These are phyloP conservation scores for Carterocephalus palaemon DNA, from an alignment of 2,888 invertebrate genomes.

Conservation along the genomic window DNA sequence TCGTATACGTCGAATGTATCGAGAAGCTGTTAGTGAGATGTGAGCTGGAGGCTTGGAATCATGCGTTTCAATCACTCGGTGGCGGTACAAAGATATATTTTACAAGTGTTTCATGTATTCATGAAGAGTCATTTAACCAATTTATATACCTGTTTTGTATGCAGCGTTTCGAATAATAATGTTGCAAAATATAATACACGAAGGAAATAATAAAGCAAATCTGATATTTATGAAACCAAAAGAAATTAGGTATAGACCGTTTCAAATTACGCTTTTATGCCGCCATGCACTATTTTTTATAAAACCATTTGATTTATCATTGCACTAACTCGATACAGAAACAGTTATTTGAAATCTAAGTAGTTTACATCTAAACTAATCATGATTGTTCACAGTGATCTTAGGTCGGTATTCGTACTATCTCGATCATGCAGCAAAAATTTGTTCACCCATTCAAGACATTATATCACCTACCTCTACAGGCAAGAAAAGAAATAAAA, in stretches of 20 bases:
- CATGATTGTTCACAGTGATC: slow-evolving; percentile 16
- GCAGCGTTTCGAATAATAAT: slow-evolving; percentile 32
- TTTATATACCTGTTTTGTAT: slow-evolving; percentile 34
- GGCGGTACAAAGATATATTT: slow-evolving; percentile 72
- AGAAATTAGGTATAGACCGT: slow-evolving; percentile 25
- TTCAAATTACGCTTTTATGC: slow-evolving; percentile 37
- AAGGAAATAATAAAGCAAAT: slow-evolving; percentile 33
- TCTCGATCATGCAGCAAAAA: slow-evolving; percentile 63
- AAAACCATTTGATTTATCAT: slow-evolving; percentile 20
- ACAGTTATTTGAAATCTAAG: slow-evolving; percentile 33
- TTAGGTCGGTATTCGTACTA: slow-evolving; percentile 33
- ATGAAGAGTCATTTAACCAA: slow-evolving; percentile 53
- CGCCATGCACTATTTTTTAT: slow-evolving; percentile 51
- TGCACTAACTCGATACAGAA: slow-evolving; percentile 23
- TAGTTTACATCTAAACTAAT: slow-evolving; percentile 26
- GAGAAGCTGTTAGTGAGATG: slow-evolving; percentile 78
- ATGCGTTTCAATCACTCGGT: slow-evolving; percentile 79
- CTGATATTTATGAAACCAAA: slow-evolving; percentile 30
- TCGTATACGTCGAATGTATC: slow-evolving; percentile 67
- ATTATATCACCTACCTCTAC: slow-evolving; percentile 58
- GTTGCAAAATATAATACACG: slow-evolving; percentile 32
- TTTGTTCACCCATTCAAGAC: slow-evolving; percentile 60
- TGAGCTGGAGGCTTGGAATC: slow-evolving; percentile 77
- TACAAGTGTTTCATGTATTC: slow-evolving; percentile 69
- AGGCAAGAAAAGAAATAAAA: slow-evolving; percentile 56